Base-by-base conservation (phyloP, 2,888 invertebrate genomes). In the Cybosia mesomella region DNA sequence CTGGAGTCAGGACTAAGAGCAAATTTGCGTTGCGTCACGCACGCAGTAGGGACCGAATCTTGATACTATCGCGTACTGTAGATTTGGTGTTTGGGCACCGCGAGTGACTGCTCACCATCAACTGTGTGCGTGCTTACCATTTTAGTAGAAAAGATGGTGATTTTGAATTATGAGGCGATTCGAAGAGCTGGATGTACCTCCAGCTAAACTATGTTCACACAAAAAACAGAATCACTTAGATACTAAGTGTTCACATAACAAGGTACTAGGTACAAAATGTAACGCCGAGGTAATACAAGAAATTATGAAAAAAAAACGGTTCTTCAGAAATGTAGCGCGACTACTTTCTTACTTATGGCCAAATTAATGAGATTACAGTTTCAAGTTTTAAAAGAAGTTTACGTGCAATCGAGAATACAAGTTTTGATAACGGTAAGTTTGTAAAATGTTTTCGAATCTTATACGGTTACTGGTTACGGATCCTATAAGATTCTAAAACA, bases 261-360 rank as follows among this genome's bases (percentile, higher is more conserved):
- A n/a, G 34, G 34, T 13, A 18, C 15, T 13, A 24, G 7, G 22
- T 55, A 54, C 34, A 9, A 34, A 34, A 34, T 34, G 10, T 8
- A 34, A 34, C 43, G 7, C 18, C 49, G 18, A 18, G 9, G 49
- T n/a, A n/a, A 49, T 49, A 49, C 49, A 49, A n/a, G n/a, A n/a
- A n/a, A 49, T 49, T 49, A n/a, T 49, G 49, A 49, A 49, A n/a
- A 43, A 49, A 49, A n/a, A 43, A 58, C 53, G 24, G 55, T n/a
- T 53, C 43, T 63, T 39, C 60, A 39, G 53, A 65, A 67, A 61
- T 60, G 66, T 21, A 28, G 70, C 39, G 32, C 49, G 43, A 70
- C 69, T 53, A 66, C 80, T 49, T n/a, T 49, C 49, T 49, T 49
- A 49, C 49, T 49, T 71, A 18, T 24, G 60, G 43, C n/a, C 43